Evolutionary conservation across 1,140 invertebrate genomes (phyloP), one percentile per base, ranked within the genome.

Genomic region (Himalopsyche phryganea): DNA sequence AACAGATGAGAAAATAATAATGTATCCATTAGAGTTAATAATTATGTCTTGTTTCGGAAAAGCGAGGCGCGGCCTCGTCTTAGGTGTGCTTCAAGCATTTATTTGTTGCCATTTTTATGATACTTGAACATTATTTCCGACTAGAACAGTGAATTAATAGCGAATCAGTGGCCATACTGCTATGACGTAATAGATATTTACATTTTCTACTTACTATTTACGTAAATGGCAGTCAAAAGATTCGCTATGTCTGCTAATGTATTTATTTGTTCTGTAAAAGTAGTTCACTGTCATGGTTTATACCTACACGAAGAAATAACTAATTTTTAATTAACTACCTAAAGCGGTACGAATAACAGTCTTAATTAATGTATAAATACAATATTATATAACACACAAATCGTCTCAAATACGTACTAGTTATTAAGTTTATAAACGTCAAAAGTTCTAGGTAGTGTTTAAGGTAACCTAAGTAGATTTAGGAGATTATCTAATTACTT

Each of bases 31-130:
- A 63, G 61, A 50, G 51, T 62, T 5, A 28, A 28, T 28, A 58
- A 58, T 56, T 32, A 47, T 56, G 42, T 55, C 52, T 35, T 56
- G 48, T 56, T 56, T 46, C 54, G 45, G 54, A 49, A 32, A 10
- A 15, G 23, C 17, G 33, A 17, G n/a, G 42, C 17, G 42, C 42
- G 42, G 42, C 14, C 45, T 46, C 52, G 52, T 41, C 17, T 20
- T 47, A 47, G 52, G 48, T 74, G 74, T 77, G 75, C 75, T 76
- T 76, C 72, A 76, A 77, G 75, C 75, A 77, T 77, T 77, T 77
- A 75, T 76, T 74, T 73, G 75, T 77, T 77, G 75, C 75, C 75
- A 77, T 77, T 57, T 38, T 50, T 49, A 48, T 28, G 17, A 49
- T 48, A 50, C 36, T 50, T 50, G 17, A 42, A 45, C 18, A 42